Evolutionary conservation across 2,113 vertebrate species (phyloP).

Genomic region (Diadophis punctatus): DNA sequence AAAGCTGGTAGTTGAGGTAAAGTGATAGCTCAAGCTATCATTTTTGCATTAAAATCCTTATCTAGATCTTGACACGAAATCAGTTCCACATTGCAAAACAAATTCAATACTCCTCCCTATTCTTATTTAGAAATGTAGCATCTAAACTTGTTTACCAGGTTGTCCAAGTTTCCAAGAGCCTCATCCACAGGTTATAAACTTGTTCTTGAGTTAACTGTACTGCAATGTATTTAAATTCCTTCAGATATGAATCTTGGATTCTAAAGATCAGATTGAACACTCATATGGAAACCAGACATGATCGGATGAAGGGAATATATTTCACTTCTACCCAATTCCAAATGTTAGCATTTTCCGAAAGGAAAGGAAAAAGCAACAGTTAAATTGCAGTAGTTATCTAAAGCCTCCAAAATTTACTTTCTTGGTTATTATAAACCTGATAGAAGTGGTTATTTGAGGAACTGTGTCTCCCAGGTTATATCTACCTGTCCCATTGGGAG

Average conservation of each 20-base stretch:
- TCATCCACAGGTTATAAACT: neutral
- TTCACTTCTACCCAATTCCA: neutral
- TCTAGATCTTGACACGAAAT: neutral
- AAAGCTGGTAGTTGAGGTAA: neutral
- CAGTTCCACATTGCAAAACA: neutral
- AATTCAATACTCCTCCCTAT: neutral
- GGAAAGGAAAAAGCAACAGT: neutral
- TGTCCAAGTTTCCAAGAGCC: neutral
- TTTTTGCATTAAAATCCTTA: neutral
- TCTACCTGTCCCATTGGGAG: neutral
- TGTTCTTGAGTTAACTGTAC: neutral
- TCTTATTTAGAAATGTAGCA: neutral
- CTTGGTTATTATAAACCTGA: neutral
- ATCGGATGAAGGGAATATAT: neutral
- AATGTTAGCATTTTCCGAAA: neutral
- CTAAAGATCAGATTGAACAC: neutral
- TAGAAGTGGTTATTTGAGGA: neutral
- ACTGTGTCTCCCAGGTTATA: neutral
- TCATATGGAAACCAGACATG: neutral
- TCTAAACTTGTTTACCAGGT: conserved; percentile 16
- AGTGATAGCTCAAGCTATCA: neutral
- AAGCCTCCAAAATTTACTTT: neutral
- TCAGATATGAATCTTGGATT: neutral
- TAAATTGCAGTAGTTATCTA: neutral
- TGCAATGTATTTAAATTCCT: neutral